Conservation (phyloP, 2,113 vertebrate genomes). For the Myocastor coypus region DNA sequence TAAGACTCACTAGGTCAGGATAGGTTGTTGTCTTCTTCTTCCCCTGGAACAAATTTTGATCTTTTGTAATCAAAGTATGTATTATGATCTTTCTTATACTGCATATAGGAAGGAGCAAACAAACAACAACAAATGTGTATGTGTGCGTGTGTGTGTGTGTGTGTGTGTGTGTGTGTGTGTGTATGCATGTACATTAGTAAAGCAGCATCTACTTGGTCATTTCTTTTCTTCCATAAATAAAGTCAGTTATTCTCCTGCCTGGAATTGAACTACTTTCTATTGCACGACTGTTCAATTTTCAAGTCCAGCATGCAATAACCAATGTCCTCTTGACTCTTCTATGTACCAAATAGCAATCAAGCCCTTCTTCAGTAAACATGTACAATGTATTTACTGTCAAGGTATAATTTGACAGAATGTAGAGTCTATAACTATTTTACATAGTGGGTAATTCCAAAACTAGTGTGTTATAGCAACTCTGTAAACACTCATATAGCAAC, state of each 20-base stretch:
- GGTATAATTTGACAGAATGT: not conserved
- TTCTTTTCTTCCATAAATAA: not conserved
- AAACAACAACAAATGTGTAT: too few species aligned
- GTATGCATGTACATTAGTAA: too few species aligned
- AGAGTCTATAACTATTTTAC: not conserved
- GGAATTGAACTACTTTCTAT: not conserved
- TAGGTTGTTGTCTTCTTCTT: not conserved
- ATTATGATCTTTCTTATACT: slow-evolving; percentile 15
- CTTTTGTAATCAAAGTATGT: not conserved
- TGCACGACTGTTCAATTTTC: not conserved
- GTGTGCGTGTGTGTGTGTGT: too few species aligned
- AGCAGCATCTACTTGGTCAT: not conserved
- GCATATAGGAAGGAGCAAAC: not conserved
- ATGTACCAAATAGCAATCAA: not conserved
- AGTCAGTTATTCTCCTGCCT: not conserved
- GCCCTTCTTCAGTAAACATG: not conserved
- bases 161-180: too few species aligned
- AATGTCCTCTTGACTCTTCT: not conserved
- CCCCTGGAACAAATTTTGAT: not conserved
- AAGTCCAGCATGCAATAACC: not conserved
- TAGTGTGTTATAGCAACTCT: not conserved
- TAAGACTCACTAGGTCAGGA: slow-evolving; percentile 19
- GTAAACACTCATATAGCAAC: too few species aligned
- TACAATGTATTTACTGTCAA: not conserved
- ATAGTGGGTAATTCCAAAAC: not conserved